Conservation (phyloP, 64 coral and sea anemone species). For the Pocillopora verrucosa region DNA sequence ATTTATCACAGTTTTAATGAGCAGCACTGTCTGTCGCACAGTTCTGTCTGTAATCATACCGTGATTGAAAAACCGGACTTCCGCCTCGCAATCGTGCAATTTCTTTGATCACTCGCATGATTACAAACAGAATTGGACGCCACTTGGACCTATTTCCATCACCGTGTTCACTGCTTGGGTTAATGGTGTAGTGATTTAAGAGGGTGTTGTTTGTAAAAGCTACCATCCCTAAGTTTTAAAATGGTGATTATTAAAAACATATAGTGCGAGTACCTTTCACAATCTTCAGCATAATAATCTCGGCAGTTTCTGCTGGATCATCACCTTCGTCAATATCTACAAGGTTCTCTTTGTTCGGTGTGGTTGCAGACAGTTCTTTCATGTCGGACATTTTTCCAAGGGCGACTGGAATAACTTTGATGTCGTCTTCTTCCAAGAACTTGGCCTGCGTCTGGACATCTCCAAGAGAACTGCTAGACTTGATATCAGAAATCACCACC, state of each 20-base stretch:
- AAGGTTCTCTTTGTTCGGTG: constrained; percentile 69
- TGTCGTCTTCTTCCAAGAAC: constrained; percentile 41
- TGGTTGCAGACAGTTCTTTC: constrained; percentile 34
- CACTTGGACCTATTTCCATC: too few species aligned
- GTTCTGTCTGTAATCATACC: too few species aligned
- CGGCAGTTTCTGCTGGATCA: constrained; percentile 28
- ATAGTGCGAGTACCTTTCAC: constrained; percentile 48
- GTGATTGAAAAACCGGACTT: too few species aligned
- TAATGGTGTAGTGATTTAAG: too few species aligned
- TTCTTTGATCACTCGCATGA: too few species aligned
- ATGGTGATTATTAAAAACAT: not conserved
- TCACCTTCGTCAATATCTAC: constrained; percentile 45
- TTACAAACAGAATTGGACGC: too few species aligned
- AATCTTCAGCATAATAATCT: constrained; percentile 48
- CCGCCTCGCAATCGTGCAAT: too few species aligned
- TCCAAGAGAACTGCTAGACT: constrained; percentile 52
- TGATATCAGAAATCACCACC: constrained; percentile 71
- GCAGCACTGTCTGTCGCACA: too few species aligned
- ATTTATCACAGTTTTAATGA: too few species aligned
- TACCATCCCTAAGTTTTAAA: not conserved
- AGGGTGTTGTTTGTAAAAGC: too few species aligned
- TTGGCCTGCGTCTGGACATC: constrained; percentile 47
- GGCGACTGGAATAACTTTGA: constrained; percentile 73
- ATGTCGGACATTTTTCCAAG: constrained; percentile 55
- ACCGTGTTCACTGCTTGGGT: too few species aligned